Evolutionary conservation across 2,888 invertebrate genomes (phyloP), one percentile per base, ranked within the genome.

Genomic region (Microplitis manilae): DNA sequence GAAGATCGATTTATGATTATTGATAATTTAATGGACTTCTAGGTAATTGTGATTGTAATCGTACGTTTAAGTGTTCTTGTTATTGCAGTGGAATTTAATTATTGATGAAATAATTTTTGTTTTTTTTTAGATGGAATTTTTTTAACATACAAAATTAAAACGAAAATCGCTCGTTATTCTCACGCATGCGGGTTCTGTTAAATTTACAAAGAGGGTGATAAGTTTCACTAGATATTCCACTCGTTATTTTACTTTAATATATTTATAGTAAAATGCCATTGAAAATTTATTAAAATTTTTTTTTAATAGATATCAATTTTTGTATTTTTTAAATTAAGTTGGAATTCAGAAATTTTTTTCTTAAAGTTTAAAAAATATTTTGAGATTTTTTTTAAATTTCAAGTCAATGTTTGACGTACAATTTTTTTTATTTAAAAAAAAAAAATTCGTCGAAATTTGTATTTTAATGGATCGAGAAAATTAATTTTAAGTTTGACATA

Each of bases 81-180:
- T 30, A 30, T n/a, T 59, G 59, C 2, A 59, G n/a, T 5, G 6
- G 8, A 59, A n/a, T 13, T 8, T 13, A 59, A 59, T 59, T n/a
- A n/a, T n/a, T 6, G 6, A 59, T 5, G n/a, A 62, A 62, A 62
- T 17, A 2, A 15, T 17, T 62, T 62, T 62, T 15, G 15, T 62
- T 2, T 62, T 62, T 62, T 7, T 17, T 62, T 5, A 17, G 62
- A 40, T 17, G 41, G 13, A 69, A 41, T 20, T 65, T 8, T 30
- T 7, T 13, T 13, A 30, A 30, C 30, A 30, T 30, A 30, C 20
- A 8, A 38, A 68, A 76, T 40, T 9, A 83, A 77, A 85, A 84
- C 80, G 85, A 87, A 50, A 86, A 85, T 86, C 88, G 88, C 82
- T 88, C 88, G 88, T 88, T 88, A 88, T 88, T 88, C 83, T 83